Percentiles rank a stretch among this genome's conserved stretches.
Conservation (phyloP, 2,113 vertebrate species). For the Macroglossus sobrinus region DNA sequence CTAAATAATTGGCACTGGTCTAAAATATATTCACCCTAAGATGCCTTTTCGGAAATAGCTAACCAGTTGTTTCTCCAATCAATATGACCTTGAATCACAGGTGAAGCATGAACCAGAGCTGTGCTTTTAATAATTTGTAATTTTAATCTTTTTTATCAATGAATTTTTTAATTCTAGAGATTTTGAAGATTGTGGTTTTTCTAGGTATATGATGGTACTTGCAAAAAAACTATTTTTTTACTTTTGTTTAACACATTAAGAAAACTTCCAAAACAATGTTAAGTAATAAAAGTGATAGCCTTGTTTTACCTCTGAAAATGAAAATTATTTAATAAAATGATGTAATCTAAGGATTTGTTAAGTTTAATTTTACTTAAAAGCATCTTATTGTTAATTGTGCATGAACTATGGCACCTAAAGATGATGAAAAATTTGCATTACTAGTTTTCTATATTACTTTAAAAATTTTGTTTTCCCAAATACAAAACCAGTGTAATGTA, state of each 20-base stretch:
- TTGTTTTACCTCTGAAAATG: constrained; percentile 26
- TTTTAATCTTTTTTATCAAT: neutral
- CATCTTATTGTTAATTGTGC: neutral
- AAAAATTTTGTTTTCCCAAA: neutral
- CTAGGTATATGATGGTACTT: neutral
- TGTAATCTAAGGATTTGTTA: neutral
- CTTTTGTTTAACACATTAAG: neutral
- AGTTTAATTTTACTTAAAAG: constrained; percentile 19
- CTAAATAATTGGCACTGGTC: neutral
- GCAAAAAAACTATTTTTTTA: neutral
- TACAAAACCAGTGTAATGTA: neutral
- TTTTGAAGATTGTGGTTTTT: neutral
- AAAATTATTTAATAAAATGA: constrained; percentile 31
- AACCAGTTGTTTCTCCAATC: neutral
- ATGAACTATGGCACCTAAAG: neutral
- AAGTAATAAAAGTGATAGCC: neutral
- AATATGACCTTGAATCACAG: neutral
- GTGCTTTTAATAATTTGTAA: neutral
- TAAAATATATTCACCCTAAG: neutral
- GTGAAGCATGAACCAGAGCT: neutral
- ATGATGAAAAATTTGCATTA: neutral
- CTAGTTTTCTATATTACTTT: neutral
- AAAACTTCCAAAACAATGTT: neutral
- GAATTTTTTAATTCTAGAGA: neutral
- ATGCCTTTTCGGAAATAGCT: neutral